A percentile compares a stretch with the other conserved stretches of the same genome.
These are phyloP conservation scores for Anarrhichthys ocellatus DNA, from an alignment of 2,113 vertebrate species.

Conservation along the genomic window DNA sequence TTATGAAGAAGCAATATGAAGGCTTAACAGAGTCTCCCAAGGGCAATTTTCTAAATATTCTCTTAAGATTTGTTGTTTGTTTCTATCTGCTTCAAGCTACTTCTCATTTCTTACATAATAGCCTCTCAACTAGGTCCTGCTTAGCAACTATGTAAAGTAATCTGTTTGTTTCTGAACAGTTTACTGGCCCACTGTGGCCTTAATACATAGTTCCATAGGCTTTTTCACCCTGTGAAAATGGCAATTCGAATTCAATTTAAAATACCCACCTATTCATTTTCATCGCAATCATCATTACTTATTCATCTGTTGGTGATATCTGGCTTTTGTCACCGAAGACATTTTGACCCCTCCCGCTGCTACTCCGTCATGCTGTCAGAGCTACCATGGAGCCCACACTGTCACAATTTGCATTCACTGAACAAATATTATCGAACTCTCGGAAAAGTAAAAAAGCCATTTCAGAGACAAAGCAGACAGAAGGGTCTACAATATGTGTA, in stretches of 20 bases:
- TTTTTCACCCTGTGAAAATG: background rate
- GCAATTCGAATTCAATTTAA: background rate
- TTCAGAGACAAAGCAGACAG: no score
- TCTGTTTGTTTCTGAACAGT: background rate
- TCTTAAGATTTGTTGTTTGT: background rate
- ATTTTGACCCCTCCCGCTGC: no score
- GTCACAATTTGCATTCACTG: no score
- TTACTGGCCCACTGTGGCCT: background rate
- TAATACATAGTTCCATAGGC: background rate
- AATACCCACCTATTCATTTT: background rate
- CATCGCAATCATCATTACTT: background rate
- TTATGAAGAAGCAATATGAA: background rate
- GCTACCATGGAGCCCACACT: no score
- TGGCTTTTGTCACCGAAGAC: no score
- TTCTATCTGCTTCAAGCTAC: background rate
- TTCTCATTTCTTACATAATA: background rate
- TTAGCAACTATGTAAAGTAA: background rate
- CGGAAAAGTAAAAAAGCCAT: no score
- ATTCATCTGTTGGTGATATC: background rate
- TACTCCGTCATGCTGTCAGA: no score
- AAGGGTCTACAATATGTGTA: no score
- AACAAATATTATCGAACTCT: no score
- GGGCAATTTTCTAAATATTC: background rate
- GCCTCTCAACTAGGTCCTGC: background rate
- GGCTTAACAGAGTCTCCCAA: background rate